Evolutionary conservation across 2,888 invertebrate genomes (phyloP).

Genomic region (Deroplatys truncata): DNA sequence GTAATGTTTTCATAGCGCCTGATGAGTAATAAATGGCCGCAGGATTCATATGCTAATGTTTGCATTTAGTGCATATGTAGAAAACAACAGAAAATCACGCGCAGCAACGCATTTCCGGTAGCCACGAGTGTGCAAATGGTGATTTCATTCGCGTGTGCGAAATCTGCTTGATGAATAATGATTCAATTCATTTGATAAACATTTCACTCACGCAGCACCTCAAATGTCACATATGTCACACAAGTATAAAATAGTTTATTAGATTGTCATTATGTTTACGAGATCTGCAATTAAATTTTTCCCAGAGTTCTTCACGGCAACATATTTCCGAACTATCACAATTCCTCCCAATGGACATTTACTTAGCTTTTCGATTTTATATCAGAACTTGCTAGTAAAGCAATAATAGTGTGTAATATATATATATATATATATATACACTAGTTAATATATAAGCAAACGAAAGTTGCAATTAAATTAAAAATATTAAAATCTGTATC

Average conservation of each 20-base stretch:
- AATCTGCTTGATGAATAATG: not conserved
- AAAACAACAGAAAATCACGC: not conserved
- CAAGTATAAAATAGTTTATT: not conserved
- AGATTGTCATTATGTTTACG: too few relatives aligned
- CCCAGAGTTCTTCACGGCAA: too few relatives aligned
- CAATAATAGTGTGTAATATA: too few relatives aligned
- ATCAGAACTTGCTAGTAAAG: too few relatives aligned
- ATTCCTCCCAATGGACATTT: too few relatives aligned
- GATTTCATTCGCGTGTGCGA: not conserved
- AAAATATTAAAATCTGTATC: too few relatives aligned
- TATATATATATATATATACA: too few relatives aligned
- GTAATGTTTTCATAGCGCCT: not conserved
- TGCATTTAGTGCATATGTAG: not conserved
- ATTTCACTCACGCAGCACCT: not conserved
- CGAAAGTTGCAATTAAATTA: too few relatives aligned
- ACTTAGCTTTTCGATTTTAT: too few relatives aligned
- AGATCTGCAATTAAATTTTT: too few relatives aligned
- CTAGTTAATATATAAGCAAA: too few relatives aligned
- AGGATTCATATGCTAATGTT: not conserved
- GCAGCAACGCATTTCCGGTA: not conserved
- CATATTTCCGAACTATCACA: too few relatives aligned
- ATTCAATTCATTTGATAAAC: not conserved
- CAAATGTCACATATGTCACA: not conserved
- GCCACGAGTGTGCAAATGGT: not conserved
- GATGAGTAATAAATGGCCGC: not conserved